Conservation (phyloP, 2,113 vertebrate genomes). For the Indri indri region DNA sequence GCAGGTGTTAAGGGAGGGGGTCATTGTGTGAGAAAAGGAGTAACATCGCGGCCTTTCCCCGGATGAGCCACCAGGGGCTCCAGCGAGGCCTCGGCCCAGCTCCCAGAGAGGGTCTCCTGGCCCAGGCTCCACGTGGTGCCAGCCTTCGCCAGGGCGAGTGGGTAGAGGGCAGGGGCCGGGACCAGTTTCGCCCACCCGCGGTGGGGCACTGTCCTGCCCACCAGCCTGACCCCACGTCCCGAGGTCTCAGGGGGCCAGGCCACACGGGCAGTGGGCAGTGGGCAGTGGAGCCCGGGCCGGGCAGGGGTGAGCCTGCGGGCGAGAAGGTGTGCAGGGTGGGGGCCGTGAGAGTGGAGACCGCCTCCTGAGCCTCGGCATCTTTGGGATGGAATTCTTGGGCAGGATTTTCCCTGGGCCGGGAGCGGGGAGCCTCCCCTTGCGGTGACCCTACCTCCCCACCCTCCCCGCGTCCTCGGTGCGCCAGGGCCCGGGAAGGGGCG, state of each 20-base stretch:
- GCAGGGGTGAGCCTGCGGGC: not conserved
- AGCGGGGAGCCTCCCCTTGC: not conserved
- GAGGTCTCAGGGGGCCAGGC: fast-evolving
- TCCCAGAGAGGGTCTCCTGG: not conserved
- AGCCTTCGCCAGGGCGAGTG: no score
- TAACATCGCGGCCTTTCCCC: not conserved
- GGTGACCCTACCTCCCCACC: not conserved
- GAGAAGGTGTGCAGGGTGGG: fast-evolving
- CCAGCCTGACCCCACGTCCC: fast-evolving
- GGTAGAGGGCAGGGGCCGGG: fast-evolving
- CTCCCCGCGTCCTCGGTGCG: no score
- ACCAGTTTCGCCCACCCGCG: fast-evolving
- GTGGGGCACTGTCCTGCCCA: not conserved
- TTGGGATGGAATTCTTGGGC: fast-evolving
- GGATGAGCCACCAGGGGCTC: not conserved
- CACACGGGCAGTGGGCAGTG: fast-evolving
- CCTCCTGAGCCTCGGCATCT: not conserved
- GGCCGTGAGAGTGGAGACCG: not conserved
- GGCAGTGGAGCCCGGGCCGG: fast-evolving
- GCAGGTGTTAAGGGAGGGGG: no score
- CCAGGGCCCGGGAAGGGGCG: not conserved
- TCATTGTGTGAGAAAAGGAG: not conserved
- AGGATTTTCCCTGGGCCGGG: not conserved
- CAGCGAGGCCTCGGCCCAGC: fast-evolving
- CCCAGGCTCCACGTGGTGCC: not conserved